These are phyloP conservation scores for Auanema sp. DNA, from an alignment of 2,888 invertebrate species.

Conservation along the genomic window DNA sequence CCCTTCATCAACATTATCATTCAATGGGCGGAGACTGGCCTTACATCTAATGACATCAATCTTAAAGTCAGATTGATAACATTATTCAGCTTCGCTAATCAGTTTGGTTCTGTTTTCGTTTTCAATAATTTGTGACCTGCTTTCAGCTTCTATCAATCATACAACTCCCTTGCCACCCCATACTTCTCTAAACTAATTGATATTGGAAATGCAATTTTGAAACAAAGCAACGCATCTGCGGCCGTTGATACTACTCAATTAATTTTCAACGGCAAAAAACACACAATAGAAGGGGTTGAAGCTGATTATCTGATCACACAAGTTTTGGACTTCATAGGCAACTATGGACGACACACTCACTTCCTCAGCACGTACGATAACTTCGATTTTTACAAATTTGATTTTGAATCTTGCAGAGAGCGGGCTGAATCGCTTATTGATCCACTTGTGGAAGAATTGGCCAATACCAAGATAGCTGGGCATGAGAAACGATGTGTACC, in stretches of 20 bases:
- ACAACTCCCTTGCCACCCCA: slow-evolving; percentile 53
- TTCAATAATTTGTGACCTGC: neutral
- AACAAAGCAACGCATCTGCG: slow-evolving; percentile 38
- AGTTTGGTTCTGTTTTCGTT: slow-evolving; percentile 23
- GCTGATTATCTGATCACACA: slow-evolving; percentile 37
- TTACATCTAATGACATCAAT: slow-evolving; percentile 21
- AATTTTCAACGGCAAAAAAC: slow-evolving; percentile 40
- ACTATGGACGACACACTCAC: slow-evolving; percentile 45
- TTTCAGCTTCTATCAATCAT: slow-evolving; percentile 49
- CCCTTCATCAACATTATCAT: slow-evolving; percentile 43
- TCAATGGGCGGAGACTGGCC: slow-evolving; percentile 43
- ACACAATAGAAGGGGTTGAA: slow-evolving; percentile 39
- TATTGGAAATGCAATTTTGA: slow-evolving; percentile 42
- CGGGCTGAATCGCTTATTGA: slow-evolving; percentile 44
- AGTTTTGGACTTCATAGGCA: slow-evolving; percentile 44
- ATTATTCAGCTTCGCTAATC: slow-evolving; percentile 52
- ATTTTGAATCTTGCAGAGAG: slow-evolving; percentile 43
- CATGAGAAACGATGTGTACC: slow-evolving; percentile 54
- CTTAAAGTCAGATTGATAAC: slow-evolving; percentile 40
- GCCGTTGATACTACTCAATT: slow-evolving; percentile 28
- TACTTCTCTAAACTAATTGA: slow-evolving; percentile 53
- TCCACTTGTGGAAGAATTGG: slow-evolving; percentile 49
- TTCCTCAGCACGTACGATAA: slow-evolving; percentile 49
- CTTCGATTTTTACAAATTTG: slow-evolving; percentile 5
- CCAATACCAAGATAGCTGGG: slow-evolving; percentile 52